These are phyloP conservation scores for Aphidoletes aphidimyza DNA, from an alignment of 2,888 invertebrate species.

Conservation along the genomic window DNA sequence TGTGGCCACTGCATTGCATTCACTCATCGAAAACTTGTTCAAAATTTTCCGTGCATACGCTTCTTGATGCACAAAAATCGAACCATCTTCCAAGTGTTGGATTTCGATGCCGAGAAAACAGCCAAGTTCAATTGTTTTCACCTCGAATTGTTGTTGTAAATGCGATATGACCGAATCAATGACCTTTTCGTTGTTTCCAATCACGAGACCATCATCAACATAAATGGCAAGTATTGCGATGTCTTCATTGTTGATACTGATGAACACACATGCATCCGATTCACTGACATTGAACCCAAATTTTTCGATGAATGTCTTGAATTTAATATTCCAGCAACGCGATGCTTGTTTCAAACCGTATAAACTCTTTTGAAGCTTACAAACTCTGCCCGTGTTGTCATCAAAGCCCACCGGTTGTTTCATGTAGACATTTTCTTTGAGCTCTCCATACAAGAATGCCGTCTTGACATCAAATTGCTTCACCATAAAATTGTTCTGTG, in stretches of 20 bases:
- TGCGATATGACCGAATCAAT: not conserved
- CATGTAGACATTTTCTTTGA: constrained; percentile 54
- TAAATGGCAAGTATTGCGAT: not conserved
- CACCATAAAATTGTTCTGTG: constrained; percentile 57
- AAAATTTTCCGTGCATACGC: constrained; percentile 54
- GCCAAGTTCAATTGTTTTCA: not conserved
- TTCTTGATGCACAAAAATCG: not conserved
- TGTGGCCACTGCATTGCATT: constrained; percentile 56
- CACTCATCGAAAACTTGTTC: constrained; percentile 56
- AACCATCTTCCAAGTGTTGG: not conserved
- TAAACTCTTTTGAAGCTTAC: constrained; percentile 57
- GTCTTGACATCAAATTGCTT: constrained; percentile 59
- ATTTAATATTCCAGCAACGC: constrained; percentile 57
- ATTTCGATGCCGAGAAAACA: not conserved
- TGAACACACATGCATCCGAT: constrained; percentile 58
- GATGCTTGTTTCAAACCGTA: not conserved
- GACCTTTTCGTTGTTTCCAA: not conserved
- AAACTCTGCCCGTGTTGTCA: constrained; percentile 41
- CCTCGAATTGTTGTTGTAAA: not conserved
- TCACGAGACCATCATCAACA: not conserved
- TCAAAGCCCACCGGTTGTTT: constrained; percentile 57
- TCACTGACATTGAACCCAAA: constrained; percentile 59
- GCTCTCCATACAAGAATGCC: constrained; percentile 60
- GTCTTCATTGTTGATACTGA: too few relatives aligned
- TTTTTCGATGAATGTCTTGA: constrained; percentile 56